A percentile compares a stretch with the other conserved stretches of the same genome.
These are phyloP conservation scores for Psammodynastes pulverulentus DNA, from an alignment of 2,113 vertebrate genomes.

Conservation along the genomic window DNA sequence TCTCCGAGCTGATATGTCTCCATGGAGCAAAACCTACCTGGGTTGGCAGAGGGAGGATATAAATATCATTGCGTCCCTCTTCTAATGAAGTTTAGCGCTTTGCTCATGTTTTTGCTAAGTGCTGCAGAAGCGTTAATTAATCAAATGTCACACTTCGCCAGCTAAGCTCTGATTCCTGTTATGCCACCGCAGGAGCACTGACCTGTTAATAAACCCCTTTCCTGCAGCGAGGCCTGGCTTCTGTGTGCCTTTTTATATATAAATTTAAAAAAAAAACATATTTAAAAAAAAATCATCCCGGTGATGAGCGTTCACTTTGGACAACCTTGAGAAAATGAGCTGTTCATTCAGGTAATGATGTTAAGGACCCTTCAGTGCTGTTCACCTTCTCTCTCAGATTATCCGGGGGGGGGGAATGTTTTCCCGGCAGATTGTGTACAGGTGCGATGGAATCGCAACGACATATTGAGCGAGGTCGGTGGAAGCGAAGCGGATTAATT, in stretches of 20 bases:
- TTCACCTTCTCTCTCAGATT: not conserved
- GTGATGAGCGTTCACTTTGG: not conserved
- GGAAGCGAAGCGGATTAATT: not conserved
- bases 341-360: not conserved
- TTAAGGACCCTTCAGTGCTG: not conserved
- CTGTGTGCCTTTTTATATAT: no score
- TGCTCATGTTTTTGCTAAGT: slow-evolving; percentile 25
- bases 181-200: not conserved
- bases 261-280: not conserved
- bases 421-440: not conserved
- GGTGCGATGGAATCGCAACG: not conserved
- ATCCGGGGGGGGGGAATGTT: not conserved
- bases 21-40: not conserved
- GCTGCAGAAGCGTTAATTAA: slow-evolving; percentile 26
- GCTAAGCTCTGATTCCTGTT: not conserved
- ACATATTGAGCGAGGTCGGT: not conserved
- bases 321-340: not conserved
- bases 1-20: no score
- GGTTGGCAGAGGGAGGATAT: not conserved
- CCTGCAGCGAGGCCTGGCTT: not conserved
- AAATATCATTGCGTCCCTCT: slow-evolving; percentile 5
- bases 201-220: slow-evolving; percentile 25
- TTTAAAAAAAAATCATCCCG: not conserved
- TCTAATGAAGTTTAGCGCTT: slow-evolving; percentile 24
- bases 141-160: slow-evolving; percentile 31